These are phyloP conservation scores for Arctopsyche grandis DNA, from an alignment of 1,140 invertebrate species.

Conservation along the genomic window DNA sequence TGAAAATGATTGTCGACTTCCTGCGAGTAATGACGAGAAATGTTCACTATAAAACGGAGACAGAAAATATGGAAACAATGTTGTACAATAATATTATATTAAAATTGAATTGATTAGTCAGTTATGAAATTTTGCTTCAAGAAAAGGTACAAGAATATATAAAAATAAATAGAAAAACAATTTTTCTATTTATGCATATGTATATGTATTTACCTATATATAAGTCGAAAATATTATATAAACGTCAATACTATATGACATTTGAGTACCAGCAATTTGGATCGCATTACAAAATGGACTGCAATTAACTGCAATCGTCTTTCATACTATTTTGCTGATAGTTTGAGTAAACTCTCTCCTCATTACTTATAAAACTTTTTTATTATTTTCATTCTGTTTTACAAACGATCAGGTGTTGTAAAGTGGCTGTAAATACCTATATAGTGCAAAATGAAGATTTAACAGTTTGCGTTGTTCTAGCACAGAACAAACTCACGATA, in stretches of 20 bases:
- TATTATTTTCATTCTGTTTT: neutral
- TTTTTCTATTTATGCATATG: neutral
- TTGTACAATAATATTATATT: neutral
- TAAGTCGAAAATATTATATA: neutral
- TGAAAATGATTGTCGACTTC: slow-evolving; percentile 41
- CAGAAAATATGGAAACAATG: neutral
- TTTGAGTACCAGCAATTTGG: too few species aligned
- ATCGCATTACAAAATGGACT: too few species aligned
- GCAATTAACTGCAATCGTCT: too few species aligned
- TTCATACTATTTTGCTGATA: too few species aligned
- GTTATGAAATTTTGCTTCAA: too few species aligned
- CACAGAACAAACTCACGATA: slow-evolving; percentile 30
- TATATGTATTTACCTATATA: neutral
- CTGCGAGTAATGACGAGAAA: neutral
- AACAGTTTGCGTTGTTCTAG: neutral
- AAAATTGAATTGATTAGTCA: neutral
- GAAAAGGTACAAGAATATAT: too few species aligned
- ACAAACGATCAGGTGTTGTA: neutral
- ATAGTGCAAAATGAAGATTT: slow-evolving; percentile 28
- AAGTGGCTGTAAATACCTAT: neutral
- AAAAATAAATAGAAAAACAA: too few species aligned
- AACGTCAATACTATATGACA: too few species aligned
- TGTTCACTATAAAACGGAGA: neutral
- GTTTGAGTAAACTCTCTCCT: too few species aligned
- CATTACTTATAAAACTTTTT: too few species aligned